Evolutionary conservation across 2,797 vertebrate species (phyloP).

Genomic region (Diglossa cyanea): DNA sequence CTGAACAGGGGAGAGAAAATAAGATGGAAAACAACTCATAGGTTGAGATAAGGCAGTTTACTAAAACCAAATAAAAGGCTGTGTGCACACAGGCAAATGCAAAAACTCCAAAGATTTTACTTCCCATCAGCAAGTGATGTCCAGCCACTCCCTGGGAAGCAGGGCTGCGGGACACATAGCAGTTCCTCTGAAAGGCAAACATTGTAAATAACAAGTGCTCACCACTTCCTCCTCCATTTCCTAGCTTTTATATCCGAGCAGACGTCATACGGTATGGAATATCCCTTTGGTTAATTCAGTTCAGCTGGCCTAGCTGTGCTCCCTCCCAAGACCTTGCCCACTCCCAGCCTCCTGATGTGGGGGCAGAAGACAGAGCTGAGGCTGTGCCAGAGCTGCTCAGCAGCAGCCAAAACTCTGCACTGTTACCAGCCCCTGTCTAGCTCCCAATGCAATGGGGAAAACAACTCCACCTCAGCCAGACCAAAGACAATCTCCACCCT

Average conservation of each 20-base stretch:
- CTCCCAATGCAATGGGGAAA: neutral
- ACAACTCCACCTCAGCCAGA: neutral
- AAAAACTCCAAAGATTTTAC: neutral
- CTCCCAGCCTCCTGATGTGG: neutral
- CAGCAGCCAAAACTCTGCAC: neutral
- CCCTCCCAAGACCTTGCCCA: neutral
- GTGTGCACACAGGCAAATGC: rapidly evolving
- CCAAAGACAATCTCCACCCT: neutral
- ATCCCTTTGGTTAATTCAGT: neutral
- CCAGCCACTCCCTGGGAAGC: rapidly evolving
- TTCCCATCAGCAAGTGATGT: neutral
- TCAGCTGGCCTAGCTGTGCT: neutral
- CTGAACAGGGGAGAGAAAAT: neutral
- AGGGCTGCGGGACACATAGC: neutral
- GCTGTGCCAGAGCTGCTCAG: neutral
- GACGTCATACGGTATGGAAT: neutral
- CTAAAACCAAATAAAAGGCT: neutral
- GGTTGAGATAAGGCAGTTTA: neutral
- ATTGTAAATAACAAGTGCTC: rapidly evolving
- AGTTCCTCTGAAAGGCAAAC: neutral
- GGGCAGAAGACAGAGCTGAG: neutral
- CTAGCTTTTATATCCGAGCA: neutral
- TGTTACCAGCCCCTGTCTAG: neutral
- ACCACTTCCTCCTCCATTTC: neutral
- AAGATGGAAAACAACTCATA: neutral